A percentile compares a stretch with the other conserved stretches of the same genome.
phyloP scores from a whole-genome alignment of 2,888 invertebrate genomes.

The Cantharis rufa region DNA sequence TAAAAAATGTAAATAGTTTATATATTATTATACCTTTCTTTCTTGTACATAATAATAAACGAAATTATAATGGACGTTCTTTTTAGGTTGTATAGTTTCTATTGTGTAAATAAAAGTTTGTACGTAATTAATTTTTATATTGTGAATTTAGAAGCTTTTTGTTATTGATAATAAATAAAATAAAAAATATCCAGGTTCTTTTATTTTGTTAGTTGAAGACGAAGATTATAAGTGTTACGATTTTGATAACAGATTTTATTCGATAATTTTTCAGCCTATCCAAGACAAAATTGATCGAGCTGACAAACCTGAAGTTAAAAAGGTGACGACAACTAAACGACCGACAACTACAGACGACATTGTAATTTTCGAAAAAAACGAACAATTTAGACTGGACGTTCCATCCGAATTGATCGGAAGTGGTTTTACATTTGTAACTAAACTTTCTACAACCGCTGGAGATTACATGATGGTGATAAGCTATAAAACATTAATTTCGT shows the following conservation, averaged over 20 bases:
- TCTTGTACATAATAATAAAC: not conserved
- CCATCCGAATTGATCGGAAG: constrained; percentile 69
- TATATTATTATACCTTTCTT: not conserved
- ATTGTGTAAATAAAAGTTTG: not conserved
- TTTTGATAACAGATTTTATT: not conserved
- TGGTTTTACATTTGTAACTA: constrained; percentile 69
- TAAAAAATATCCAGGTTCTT: not conserved
- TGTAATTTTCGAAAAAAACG: constrained; percentile 64
- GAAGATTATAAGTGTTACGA: not conserved
- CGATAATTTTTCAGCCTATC: not conserved
- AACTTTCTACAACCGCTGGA: constrained; percentile 67
- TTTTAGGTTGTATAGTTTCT: not conserved
- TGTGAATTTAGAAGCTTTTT: constrained; percentile 2
- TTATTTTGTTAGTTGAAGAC: not conserved
- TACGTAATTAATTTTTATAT: not conserved
- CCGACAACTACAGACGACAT: constrained; percentile 61
- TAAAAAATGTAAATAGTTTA: not conserved
- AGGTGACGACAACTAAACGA: constrained; percentile 42
- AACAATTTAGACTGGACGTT: constrained; percentile 69
- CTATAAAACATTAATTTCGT: not conserved
- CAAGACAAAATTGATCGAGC: not conserved
- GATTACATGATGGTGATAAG: constrained; percentile 67
- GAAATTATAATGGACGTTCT: not conserved
- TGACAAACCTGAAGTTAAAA: constrained; percentile 5
- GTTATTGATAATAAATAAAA: not conserved